phyloP scores from a whole-genome alignment of 37 sponge, comb jelly and placozoan genomes.

The Oscarella lobularis region DNA sequence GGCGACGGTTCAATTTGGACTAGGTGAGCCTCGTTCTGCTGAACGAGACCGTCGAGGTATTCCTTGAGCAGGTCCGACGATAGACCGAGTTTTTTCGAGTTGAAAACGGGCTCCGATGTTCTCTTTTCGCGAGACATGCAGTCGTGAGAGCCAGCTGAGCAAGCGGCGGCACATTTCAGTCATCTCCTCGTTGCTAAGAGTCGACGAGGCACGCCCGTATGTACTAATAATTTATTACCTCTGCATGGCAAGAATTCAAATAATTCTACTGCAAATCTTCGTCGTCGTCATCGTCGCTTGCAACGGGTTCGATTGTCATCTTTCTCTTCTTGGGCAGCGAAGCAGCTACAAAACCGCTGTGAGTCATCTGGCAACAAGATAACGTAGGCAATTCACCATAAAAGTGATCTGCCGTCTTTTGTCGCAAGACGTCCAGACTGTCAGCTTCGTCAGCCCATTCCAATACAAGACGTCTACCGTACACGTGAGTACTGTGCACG shows the following conservation, averaged over 20 bases:
- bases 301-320: no score
- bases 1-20: neutral
- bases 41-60: neutral
- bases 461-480: slow-evolving; percentile 84
- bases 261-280: no score
- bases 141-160: neutral
- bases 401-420: slow-evolving; percentile 76
- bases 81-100: neutral
- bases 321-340: no score
- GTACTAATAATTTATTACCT: no score
- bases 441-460: slow-evolving; percentile 95
- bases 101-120: neutral
- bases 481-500: slow-evolving; percentile 81
- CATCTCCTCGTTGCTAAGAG: neutral
- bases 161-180: neutral
- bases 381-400: neutral
- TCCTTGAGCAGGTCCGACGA: neutral
- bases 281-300: no score
- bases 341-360: no score
- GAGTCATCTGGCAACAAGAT: no score
- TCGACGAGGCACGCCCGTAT: neutral
- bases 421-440: slow-evolving; percentile 59
- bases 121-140: neutral
- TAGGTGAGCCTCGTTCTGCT: neutral
- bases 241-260: no score